Evolutionary conservation across 2,113 vertebrate species (phyloP).

Genomic region (Willisornis vidua): DNA sequence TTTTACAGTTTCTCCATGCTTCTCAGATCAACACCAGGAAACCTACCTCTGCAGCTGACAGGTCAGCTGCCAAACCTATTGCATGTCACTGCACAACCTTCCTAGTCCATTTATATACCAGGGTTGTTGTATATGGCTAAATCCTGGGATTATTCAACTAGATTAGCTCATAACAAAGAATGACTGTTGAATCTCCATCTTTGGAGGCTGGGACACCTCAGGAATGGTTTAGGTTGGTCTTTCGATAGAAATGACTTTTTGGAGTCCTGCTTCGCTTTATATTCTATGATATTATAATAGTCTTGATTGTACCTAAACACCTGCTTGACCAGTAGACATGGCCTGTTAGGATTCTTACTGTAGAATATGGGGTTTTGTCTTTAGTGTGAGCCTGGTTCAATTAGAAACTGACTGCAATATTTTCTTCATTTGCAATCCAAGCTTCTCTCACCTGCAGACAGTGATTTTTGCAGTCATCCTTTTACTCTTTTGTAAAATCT

Average conservation of each 20-base stretch:
- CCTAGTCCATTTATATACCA: fast-evolving
- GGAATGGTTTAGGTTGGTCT: background rate
- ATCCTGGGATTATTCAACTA: background rate
- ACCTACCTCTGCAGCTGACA: background rate
- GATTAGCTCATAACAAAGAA: background rate
- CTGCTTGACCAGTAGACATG: background rate
- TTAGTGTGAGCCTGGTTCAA: background rate
- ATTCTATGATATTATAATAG: background rate
- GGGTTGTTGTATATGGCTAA: fast-evolving
- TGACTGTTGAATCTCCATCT: background rate
- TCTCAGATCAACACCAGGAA: background rate
- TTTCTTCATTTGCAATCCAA: background rate
- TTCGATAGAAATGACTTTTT: background rate
- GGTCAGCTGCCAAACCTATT: background rate
- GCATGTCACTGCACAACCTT: background rate
- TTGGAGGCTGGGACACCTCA: background rate
- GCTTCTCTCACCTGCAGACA: background rate
- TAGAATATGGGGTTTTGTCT: background rate
- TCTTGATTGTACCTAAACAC: background rate
- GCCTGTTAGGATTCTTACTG: background rate
- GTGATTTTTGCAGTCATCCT: background rate
- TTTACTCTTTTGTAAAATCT: background rate
- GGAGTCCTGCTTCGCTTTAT: background rate
- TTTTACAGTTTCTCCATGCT: background rate
- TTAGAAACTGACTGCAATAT: background rate